phyloP scores from a whole-genome alignment of 2,797 vertebrate genomes.

The Pipistrellus nathusii region DNA sequence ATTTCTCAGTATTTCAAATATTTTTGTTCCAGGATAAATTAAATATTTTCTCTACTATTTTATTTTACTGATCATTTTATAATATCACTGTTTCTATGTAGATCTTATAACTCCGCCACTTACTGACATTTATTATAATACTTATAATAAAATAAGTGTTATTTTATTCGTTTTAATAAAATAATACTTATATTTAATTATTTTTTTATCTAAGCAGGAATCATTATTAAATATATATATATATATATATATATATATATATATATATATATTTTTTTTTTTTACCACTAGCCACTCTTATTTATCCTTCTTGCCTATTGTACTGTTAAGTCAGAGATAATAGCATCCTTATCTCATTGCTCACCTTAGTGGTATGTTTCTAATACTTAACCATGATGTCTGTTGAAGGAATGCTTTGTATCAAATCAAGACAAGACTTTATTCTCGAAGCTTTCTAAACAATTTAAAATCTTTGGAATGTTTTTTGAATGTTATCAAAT shows the following conservation, averaged over 20 bases:
- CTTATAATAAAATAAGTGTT: too few species aligned
- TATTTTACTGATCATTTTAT: neutral
- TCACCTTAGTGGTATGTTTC: neutral
- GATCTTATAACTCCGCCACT: neutral
- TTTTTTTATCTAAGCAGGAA: neutral
- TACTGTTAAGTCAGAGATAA: neutral
- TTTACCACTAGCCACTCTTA: neutral
- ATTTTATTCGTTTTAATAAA: slow-evolving; percentile 14
- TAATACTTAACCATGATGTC: neutral
- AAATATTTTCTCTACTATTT: neutral
- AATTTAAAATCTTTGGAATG: neutral
- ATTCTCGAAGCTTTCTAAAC: neutral
- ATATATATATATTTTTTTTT: neutral
- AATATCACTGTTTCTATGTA: neutral
- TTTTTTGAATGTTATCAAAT: neutral
- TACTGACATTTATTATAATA: too few species aligned
- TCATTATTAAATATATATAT: neutral
- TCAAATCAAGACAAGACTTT: neutral
- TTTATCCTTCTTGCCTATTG: neutral
- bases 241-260: too few species aligned
- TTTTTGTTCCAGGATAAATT: neutral
- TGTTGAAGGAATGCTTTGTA: neutral
- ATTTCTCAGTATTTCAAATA: neutral
- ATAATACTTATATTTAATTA: neutral
- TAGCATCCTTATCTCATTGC: neutral